Conservation (phyloP, 2,797 vertebrate genomes). For the Gallirallus australis region DNA sequence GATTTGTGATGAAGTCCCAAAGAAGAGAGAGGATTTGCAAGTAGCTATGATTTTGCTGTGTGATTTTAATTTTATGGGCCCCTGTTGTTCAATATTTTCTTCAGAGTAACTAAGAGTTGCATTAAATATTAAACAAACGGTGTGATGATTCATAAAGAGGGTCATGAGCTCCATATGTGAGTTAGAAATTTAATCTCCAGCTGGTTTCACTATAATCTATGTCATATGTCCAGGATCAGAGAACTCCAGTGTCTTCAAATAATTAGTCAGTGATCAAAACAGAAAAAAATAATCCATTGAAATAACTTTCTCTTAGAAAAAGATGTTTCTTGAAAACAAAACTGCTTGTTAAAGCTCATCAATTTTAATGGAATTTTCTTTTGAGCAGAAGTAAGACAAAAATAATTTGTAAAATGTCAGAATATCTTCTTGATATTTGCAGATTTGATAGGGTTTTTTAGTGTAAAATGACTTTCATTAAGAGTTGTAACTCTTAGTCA, state of each 20-base stretch:
- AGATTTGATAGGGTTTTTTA: neutral
- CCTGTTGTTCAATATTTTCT: constrained; percentile 49
- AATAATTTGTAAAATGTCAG: constrained; percentile 40
- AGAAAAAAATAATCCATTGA: neutral
- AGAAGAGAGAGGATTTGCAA: constrained; percentile 32
- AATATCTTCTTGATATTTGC: neutral
- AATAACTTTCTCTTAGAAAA: constrained; percentile 40
- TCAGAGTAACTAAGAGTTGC: constrained; percentile 48
- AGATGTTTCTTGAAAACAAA: constrained; percentile 38
- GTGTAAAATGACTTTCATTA: neutral
- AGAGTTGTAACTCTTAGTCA: neutral
- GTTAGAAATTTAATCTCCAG: constrained; percentile 67
- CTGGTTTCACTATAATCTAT: constrained; percentile 65
- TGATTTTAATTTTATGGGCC: constrained; percentile 62
- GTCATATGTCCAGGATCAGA: constrained; percentile 56
- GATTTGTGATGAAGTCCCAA: constrained; percentile 26
- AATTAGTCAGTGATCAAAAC: constrained; percentile 66
- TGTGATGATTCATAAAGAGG: constrained; percentile 69
- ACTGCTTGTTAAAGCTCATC: constrained; percentile 30
- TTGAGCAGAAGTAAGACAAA: neutral
- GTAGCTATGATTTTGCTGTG: constrained; percentile 39
- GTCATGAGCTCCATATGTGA: constrained; percentile 67
- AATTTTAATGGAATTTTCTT: constrained; percentile 35
- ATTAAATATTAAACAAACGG: constrained; percentile 71
- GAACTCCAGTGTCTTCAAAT: constrained; percentile 34